Evolutionary conservation across 2,113 vertebrate genomes (phyloP).

Genomic region (Orthonyx spaldingii): DNA sequence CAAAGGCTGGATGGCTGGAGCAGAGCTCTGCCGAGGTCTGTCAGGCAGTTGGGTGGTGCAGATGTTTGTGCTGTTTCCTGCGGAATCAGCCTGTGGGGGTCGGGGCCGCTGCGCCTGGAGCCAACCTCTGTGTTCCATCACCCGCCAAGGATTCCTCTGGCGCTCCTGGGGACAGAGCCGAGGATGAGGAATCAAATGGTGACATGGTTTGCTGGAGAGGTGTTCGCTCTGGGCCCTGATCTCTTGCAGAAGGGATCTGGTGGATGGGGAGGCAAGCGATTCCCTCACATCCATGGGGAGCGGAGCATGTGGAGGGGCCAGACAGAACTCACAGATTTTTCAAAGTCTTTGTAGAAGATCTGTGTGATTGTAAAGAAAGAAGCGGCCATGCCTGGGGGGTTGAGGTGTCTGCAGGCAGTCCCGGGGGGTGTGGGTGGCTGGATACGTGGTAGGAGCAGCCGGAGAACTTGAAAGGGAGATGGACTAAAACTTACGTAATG

Average conservation of each 20-base stretch:
- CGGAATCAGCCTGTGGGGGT: not conserved
- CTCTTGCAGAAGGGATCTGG: not conserved
- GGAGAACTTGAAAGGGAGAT: not conserved
- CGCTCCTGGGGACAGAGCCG: rapidly evolving
- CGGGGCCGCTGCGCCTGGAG: not conserved
- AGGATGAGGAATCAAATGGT: rapidly evolving
- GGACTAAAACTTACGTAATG: not conserved
- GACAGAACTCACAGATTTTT: rapidly evolving
- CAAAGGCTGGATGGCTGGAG: not conserved
- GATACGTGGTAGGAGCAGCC: not conserved
- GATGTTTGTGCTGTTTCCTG: constrained; percentile 33
- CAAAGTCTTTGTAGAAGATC: not conserved
- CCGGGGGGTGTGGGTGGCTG: not conserved
- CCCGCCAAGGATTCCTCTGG: not conserved
- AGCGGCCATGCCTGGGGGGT: not conserved
- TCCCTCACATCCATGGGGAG: rapidly evolving
- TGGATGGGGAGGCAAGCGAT: not conserved
- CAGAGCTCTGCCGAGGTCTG: not conserved
- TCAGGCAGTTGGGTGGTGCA: not conserved
- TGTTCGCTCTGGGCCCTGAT: not conserved
- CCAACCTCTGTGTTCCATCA: not conserved
- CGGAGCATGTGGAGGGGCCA: rapidly evolving
- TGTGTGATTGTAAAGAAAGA: not conserved
- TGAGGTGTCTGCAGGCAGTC: not conserved
- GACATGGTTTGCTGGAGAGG: not conserved